Base-by-base conservation (phyloP, 2,888 invertebrate genomes). In the Pemphredon lugubris region DNA sequence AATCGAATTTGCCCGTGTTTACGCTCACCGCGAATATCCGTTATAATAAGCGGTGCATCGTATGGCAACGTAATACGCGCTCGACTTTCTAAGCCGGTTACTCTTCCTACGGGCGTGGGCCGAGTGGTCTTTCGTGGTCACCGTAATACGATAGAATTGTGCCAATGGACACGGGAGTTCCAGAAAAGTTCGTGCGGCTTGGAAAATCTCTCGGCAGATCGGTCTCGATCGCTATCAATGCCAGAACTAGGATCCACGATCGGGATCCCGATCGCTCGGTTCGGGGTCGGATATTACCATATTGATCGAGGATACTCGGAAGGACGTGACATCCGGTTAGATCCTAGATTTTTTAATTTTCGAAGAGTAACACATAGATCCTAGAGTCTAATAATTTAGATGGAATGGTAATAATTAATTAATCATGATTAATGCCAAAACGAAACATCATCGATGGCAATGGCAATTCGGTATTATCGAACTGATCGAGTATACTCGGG, bases 121-220 rank as follows among this genome's bases (percentile, higher is more conserved):
- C 51, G 58, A 60, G 64, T 76, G 73, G 67, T 69, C 81, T 78
- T 75, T 77, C 79, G 84, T 65, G 81, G 74, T 68, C 53, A 34
- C 48, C 37, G 83, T 83, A 85, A 84, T 76, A 66, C 71, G 85
- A 85, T 85, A 80, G 82, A 84, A 84, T 67, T 83, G 77, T 83
- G 84, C 76, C 82, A 79, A 79, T 76, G 63, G 53, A 63, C 65
- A 55, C 34, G 21, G n/a, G 20, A 44, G 50, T 16, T 18, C 39
- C 53, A 42, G 45, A 81, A 77, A 79, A 82, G 71, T 74, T 72
- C 30, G 58, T 81, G 77, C 59, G 82, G 81, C 69, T 77, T 79
- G 64, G 70, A 75, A 50, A 79, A 65, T 61, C 55, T 48, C 40
- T 4, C 14, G 45, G 37, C 21, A 45, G 20, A 9, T 47, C 45